Percentiles rank a stretch among this genome's conserved stretches.
These are phyloP conservation scores for Drosophila meridionalis DNA, from an alignment of 2,888 invertebrate genomes.

Conservation along the genomic window DNA sequence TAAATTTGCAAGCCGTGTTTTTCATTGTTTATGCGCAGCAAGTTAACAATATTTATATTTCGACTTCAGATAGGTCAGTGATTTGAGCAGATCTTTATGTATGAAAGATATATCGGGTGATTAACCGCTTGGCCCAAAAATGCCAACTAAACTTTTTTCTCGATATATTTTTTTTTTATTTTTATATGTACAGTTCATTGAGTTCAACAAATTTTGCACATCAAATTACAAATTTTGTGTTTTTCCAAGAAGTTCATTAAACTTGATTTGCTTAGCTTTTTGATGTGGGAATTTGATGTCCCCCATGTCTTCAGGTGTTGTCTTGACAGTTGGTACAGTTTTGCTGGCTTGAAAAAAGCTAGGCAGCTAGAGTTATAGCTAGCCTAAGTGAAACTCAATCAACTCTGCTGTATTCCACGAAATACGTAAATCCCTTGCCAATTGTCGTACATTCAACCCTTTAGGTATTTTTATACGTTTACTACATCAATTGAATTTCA, in stretches of 20 bases:
- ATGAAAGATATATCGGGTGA: conserved; percentile 18
- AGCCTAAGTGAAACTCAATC: background rate
- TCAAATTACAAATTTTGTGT: conserved; percentile 46
- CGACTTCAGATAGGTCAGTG: conserved; percentile 69
- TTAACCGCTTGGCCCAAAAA: conserved; percentile 29
- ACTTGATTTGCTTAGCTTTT: conserved; percentile 37
- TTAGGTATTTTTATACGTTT: background rate
- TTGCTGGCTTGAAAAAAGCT: background rate
- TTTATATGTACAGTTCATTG: conserved; percentile 48
- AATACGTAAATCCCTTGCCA: conserved; percentile 6
- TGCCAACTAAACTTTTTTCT: conserved; percentile 28
- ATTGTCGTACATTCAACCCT: conserved; percentile 53
- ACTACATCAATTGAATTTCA: background rate
- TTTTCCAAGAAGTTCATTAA: conserved; percentile 66
- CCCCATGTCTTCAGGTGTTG: background rate
- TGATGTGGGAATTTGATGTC: conserved; percentile 35
- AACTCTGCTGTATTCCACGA: background rate
- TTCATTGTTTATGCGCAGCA: conserved; percentile 39
- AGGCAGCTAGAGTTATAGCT: background rate
- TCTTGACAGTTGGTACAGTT: background rate
- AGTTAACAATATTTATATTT: conserved; percentile 56
- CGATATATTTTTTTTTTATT: background rate
- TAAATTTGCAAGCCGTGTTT: conserved; percentile 56
- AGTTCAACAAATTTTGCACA: conserved; percentile 30
- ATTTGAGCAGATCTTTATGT: conserved; percentile 28